These are phyloP conservation scores for Gasterosteus aculeatus DNA, from an alignment of 2,113 vertebrate species.

Conservation along the genomic window DNA sequence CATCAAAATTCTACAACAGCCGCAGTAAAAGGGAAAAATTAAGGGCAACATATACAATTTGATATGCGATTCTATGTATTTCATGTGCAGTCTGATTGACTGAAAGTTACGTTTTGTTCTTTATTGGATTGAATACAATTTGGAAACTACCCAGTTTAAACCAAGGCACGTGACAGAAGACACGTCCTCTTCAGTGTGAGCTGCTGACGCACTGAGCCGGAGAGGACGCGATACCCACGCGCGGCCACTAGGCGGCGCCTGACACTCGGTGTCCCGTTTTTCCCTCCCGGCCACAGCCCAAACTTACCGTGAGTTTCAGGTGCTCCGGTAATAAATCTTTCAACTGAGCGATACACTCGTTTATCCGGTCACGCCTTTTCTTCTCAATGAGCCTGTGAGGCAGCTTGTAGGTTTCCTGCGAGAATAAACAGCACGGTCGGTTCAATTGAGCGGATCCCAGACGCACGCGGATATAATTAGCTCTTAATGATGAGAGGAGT, in stretches of 20 bases:
- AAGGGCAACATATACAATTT: not conserved
- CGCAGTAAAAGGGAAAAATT: not conserved
- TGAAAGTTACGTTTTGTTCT: not conserved
- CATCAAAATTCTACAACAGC: not conserved
- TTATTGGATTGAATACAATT: not conserved
- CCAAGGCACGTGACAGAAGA: not conserved
- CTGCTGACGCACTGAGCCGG: constrained; percentile 53
- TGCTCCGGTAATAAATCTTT: constrained; percentile 98
- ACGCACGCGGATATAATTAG: not conserved
- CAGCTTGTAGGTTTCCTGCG: constrained; percentile 96
- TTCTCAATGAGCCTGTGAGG: constrained; percentile 98
- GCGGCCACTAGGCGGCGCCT: constrained; percentile 58
- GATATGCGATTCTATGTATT: not conserved
- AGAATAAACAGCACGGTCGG: constrained; percentile 12
- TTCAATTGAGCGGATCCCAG: constrained; percentile 7
- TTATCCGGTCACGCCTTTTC: constrained; percentile 96
- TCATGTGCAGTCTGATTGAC: not conserved
- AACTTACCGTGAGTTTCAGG: constrained; percentile 96
- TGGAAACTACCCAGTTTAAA: not conserved
- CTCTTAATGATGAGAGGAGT: constrained; percentile 41
- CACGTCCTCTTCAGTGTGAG: constrained; percentile 1
- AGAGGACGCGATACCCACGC: constrained; percentile 24
- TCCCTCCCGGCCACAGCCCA: constrained; percentile 22
- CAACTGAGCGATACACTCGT: constrained; percentile 97
- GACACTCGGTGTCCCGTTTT: constrained; percentile 2